These are phyloP conservation scores for Girardinus metallicus DNA, from an alignment of 2,797 vertebrate genomes.

Conservation along the genomic window DNA sequence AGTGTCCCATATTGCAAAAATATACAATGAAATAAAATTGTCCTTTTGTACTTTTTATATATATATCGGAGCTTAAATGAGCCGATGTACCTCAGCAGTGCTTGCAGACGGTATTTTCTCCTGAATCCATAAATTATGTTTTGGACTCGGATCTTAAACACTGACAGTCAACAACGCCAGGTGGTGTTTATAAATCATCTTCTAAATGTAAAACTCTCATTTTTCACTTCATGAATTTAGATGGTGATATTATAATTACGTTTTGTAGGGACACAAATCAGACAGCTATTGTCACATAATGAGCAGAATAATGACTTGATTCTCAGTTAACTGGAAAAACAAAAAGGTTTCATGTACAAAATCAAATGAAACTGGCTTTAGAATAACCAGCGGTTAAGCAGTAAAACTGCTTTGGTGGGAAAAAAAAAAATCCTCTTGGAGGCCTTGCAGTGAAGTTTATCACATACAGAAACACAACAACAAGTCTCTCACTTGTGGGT, in stretches of 20 bases:
- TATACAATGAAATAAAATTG: neutral
- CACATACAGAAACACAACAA: neutral
- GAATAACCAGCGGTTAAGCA: neutral
- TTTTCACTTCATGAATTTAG: neutral
- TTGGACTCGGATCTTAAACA: neutral
- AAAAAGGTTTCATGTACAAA: neutral
- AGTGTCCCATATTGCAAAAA: neutral
- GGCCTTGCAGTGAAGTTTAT: neutral
- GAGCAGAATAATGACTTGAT: neutral
- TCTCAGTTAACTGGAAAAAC: neutral
- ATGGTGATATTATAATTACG: neutral
- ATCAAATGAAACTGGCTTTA: neutral
- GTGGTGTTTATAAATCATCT: neutral
- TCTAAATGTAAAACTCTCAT: neutral
- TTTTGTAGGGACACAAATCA: neutral
- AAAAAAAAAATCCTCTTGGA: neutral
- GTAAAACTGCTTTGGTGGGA: neutral
- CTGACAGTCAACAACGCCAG: neutral
- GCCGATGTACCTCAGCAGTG: neutral
- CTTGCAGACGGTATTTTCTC: neutral
- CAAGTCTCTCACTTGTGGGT: neutral
- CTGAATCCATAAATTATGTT: neutral
- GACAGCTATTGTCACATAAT: neutral
- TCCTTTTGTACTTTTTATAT: neutral
- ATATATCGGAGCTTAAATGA: neutral